Percentiles rank a stretch among this genome's conserved stretches.
Evolutionary conservation across 2,797 vertebrate species (phyloP).

Genomic region (Hapalemur alaotrensis): DNA sequence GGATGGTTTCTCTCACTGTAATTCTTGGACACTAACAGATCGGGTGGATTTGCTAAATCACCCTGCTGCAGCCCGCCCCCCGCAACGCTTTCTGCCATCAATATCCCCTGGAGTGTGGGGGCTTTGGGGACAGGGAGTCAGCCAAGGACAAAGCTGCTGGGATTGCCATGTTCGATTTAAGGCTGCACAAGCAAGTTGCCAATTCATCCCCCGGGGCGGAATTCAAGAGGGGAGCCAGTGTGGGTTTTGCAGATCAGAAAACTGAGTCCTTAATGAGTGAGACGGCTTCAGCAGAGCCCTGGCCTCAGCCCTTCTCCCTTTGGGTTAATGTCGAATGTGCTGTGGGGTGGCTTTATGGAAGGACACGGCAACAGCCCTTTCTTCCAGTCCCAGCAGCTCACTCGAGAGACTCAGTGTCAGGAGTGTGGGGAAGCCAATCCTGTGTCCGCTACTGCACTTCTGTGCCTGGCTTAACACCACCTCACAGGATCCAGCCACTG

Average conservation of each 20-base stretch:
- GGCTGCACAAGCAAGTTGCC: neutral
- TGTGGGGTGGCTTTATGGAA: neutral
- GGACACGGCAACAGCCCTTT: neutral
- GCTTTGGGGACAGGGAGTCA: neutral
- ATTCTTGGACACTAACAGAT: neutral
- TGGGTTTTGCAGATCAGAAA: neutral
- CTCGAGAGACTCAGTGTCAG: neutral
- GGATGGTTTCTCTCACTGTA: neutral
- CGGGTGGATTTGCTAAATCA: neutral
- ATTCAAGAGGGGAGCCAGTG: neutral
- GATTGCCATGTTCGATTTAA: neutral
- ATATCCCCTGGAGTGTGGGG: rapidly evolving
- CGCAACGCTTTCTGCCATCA: neutral
- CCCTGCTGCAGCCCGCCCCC: rapidly evolving
- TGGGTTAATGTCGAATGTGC: neutral
- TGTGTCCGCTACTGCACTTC: rapidly evolving
- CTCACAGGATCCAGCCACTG: neutral
- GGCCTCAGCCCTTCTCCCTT: neutral
- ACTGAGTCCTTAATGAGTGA: neutral
- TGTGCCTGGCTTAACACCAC: rapidly evolving
- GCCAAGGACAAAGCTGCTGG: neutral
- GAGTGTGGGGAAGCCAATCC: too few species aligned
- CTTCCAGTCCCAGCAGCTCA: neutral
- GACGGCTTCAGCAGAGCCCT: neutral
- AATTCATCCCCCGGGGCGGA: too few species aligned